phyloP scores from a whole-genome alignment of 2,888 invertebrate species.

The Plebejus argus region DNA sequence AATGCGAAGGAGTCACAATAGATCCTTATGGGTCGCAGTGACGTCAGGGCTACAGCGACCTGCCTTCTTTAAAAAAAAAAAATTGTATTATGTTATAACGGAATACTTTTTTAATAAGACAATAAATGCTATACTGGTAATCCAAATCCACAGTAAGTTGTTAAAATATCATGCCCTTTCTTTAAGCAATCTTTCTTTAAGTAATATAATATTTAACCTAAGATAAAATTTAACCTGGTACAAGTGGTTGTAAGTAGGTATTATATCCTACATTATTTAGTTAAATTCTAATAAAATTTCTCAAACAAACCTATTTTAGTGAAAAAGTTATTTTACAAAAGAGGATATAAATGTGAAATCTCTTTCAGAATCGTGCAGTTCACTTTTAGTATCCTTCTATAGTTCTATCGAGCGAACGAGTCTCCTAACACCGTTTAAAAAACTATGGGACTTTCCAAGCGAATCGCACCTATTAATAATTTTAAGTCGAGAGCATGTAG shows the following conservation, averaged over 20 bases:
- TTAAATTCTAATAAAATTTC: background rate
- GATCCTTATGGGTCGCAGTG: too few species aligned
- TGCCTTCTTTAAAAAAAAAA: too few species aligned
- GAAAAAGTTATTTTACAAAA: background rate
- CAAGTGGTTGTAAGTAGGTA: background rate
- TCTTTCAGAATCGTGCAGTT: slow-evolving; percentile 24
- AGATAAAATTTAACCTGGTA: background rate
- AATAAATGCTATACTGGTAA: too few species aligned
- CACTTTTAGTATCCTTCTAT: slow-evolving; percentile 26
- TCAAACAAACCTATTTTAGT: background rate
- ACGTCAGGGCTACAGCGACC: too few species aligned
- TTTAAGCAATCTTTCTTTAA: too few species aligned
- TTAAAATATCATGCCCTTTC: too few species aligned
- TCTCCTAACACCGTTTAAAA: slow-evolving; percentile 45
- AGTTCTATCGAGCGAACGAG: slow-evolving; percentile 38
- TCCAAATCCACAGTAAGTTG: too few species aligned
- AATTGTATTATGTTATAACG: too few species aligned
- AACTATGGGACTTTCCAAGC: slow-evolving; percentile 44
- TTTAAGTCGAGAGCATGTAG: slow-evolving; percentile 39
- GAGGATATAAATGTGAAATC: slow-evolving; percentile 12
- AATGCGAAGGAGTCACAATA: too few species aligned
- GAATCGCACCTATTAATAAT: slow-evolving; percentile 45
- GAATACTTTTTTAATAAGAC: too few species aligned
- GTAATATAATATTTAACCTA: background rate
- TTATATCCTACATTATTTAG: background rate